Evolutionary conservation across 1,140 invertebrate species (phyloP).

Genomic region (Mercenaria mercenaria): DNA sequence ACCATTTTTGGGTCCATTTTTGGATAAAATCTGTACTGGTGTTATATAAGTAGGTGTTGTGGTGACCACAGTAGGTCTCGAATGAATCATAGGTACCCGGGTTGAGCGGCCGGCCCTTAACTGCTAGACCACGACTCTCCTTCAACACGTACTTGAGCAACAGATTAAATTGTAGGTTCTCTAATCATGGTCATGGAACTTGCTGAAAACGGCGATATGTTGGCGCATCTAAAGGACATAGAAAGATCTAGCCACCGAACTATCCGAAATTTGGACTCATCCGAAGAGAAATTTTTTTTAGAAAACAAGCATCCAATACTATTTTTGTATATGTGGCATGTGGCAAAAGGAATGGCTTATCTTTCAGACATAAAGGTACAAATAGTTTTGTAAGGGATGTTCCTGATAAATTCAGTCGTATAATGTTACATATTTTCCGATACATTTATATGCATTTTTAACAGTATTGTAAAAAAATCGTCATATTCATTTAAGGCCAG

Average conservation of each 20-base stretch:
- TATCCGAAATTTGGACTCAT: slow-evolving; percentile 11
- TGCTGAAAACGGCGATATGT: slow-evolving; percentile 4
- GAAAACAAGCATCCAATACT: background rate
- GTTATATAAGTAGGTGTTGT: too few relatives aligned
- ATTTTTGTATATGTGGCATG: slow-evolving; percentile 8
- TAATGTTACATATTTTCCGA: too few relatives aligned
- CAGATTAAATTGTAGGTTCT: slow-evolving; percentile 1
- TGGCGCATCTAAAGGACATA: background rate
- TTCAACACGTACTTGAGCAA: too few relatives aligned
- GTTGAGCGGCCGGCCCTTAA: too few relatives aligned
- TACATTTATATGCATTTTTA: background rate
- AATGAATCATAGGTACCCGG: too few relatives aligned
- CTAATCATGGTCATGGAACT: slow-evolving; percentile 24
- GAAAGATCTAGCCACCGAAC: background rate
- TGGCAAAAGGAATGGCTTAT: slow-evolving; percentile 26
- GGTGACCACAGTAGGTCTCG: too few relatives aligned
- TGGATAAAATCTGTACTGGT: too few relatives aligned
- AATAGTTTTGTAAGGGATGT: too few relatives aligned
- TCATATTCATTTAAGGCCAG: background rate
- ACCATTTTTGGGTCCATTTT: too few relatives aligned
- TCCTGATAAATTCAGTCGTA: too few relatives aligned
- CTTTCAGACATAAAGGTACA: background rate
- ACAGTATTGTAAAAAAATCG: background rate
- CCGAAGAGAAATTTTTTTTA: background rate
- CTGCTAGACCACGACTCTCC: too few relatives aligned